Conservation (phyloP, 2,113 vertebrate genomes). For the Myxocyprinus asiaticus region DNA sequence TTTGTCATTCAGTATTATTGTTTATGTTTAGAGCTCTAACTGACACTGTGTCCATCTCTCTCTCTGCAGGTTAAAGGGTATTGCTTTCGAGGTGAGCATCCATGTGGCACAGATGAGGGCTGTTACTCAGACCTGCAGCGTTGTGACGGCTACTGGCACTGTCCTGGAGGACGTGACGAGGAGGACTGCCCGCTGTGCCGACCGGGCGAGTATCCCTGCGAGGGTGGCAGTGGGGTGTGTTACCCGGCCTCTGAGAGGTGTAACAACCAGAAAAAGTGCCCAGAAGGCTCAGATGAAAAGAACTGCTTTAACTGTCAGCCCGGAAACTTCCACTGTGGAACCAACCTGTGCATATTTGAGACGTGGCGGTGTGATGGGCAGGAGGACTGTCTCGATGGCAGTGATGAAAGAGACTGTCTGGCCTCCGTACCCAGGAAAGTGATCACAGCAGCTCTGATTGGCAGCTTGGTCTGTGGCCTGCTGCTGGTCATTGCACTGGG, state of each 20-base stretch:
- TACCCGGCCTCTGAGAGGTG: slow-evolving; percentile 87
- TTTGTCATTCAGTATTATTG: too few relatives aligned
- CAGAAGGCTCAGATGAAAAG: slow-evolving; percentile 92
- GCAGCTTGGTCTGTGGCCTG: slow-evolving; percentile 92
- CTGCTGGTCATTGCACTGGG: slow-evolving; percentile 93
- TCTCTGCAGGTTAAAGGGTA: slow-evolving; percentile 87
- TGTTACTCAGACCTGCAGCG: slow-evolving; percentile 89
- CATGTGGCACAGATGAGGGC: slow-evolving; percentile 88
- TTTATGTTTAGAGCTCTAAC: too few relatives aligned
- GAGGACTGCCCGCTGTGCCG: slow-evolving; percentile 86
- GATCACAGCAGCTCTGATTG: slow-evolving; percentile 92
- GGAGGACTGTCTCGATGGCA: slow-evolving; percentile 95
- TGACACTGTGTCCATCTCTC: not conserved
- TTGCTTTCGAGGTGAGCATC: slow-evolving; percentile 90
- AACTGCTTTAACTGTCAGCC: slow-evolving; percentile 96
- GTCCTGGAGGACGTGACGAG: slow-evolving; percentile 90
- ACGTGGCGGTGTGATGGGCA: slow-evolving; percentile 97
- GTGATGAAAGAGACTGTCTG: slow-evolving; percentile 91
- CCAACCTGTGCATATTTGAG: slow-evolving; percentile 95
- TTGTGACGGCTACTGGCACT: slow-evolving; percentile 98
- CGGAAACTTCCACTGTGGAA: slow-evolving; percentile 95
- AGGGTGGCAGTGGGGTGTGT: slow-evolving; percentile 83
- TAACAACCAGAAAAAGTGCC: slow-evolving; percentile 96
- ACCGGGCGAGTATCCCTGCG: slow-evolving; percentile 87
- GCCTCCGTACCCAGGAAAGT: slow-evolving; percentile 90